A percentile compares a stretch with the other conserved stretches of the same genome.
phyloP scores from a whole-genome alignment of 1,140 invertebrate genomes.

The Bombus impatiens region DNA sequence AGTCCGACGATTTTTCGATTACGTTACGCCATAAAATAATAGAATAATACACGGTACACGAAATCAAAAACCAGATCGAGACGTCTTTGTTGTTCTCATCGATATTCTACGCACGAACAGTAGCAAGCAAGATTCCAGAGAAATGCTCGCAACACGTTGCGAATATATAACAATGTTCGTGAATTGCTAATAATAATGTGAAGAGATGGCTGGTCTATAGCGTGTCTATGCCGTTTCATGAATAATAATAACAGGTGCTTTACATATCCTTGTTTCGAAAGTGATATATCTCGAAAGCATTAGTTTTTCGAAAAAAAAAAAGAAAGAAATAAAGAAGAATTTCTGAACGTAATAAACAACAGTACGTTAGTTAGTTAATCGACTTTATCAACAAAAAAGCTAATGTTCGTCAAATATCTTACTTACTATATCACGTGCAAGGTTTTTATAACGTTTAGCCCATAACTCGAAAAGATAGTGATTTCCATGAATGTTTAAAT shows the following conservation, averaged over 20 bases:
- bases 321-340: background rate
- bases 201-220: background rate
- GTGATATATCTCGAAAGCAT: background rate
- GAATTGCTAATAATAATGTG: background rate
- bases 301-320: background rate
- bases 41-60: too few relatives aligned
- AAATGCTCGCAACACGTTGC: background rate
- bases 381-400: too few relatives aligned
- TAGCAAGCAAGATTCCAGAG: background rate
- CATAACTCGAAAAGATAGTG: too few relatives aligned
- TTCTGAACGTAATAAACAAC: background rate
- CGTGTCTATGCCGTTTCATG: background rate
- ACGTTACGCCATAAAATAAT: background rate
- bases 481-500: too few relatives aligned
- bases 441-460: too few relatives aligned
- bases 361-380: too few relatives aligned
- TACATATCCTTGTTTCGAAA: background rate
- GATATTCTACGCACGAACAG: background rate
- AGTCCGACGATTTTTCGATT: background rate
- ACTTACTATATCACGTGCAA: too few relatives aligned
- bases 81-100: background rate
- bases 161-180: constrained; percentile 1
- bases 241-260: background rate
- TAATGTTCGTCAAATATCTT: too few relatives aligned
- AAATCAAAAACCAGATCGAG: background rate